Percentiles rank a stretch among this genome's conserved stretches.
Conservation (phyloP, 2,113 vertebrate genomes). For the Bucco capensis region DNA sequence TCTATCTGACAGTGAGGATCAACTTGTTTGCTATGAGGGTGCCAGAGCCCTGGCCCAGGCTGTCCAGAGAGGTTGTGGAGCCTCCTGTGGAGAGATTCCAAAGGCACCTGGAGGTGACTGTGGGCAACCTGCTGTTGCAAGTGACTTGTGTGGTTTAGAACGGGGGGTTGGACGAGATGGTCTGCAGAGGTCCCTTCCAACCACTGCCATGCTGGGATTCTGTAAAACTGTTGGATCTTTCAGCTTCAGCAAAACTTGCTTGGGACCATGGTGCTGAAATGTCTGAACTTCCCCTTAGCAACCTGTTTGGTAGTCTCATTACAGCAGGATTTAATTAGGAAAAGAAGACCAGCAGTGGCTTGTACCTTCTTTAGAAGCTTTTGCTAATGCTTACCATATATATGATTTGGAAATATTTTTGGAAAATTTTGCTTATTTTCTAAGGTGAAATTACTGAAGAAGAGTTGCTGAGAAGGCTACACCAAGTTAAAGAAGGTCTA, state of each 20-base stretch:
- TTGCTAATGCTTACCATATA: constrained; percentile 45
- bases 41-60: too few species aligned
- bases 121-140: too few species aligned
- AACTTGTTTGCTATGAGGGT: too few species aligned
- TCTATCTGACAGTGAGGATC: too few species aligned
- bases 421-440: constrained; percentile 69
- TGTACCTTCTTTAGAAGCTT: constrained; percentile 46
- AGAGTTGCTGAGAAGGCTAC: constrained; percentile 92
- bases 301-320: background rate
- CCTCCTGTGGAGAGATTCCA: too few species aligned
- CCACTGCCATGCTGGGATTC: too few species aligned
- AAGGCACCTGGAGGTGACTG: too few species aligned
- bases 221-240: background rate
- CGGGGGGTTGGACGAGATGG: too few species aligned
- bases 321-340: constrained; percentile 2
- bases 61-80: too few species aligned
- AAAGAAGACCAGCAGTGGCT: background rate
- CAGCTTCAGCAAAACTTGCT: background rate
- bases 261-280: background rate
- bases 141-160: too few species aligned
- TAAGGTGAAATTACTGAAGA: constrained; percentile 96
- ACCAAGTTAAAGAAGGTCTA: constrained; percentile 92
- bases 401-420: constrained; percentile 67
- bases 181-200: too few species aligned
- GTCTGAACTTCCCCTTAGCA: background rate